Conservation (phyloP, 2,888 invertebrate genomes). For the Tetranychus piercei region DNA sequence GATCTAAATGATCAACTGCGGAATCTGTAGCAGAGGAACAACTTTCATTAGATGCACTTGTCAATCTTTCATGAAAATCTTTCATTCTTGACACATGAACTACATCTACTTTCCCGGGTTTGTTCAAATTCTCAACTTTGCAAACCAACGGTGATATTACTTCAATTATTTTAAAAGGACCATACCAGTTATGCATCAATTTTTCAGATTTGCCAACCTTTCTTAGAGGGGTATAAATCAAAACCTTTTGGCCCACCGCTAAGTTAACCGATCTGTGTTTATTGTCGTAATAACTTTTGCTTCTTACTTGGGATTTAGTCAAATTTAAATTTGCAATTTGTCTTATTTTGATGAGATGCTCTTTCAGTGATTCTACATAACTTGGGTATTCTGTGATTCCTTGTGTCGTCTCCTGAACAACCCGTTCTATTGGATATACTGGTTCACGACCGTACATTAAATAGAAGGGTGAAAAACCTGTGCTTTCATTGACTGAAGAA, state of each 20-base stretch:
- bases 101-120: too few relatives aligned
- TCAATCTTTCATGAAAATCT: too few relatives aligned
- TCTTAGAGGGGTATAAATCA: too few relatives aligned
- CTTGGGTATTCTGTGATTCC: neutral
- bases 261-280: neutral
- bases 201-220: constrained; percentile 13
- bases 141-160: too few relatives aligned
- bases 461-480: constrained; percentile 23
- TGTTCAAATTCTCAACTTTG: too few relatives aligned
- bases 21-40: too few relatives aligned
- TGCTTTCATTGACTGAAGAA: constrained; percentile 22
- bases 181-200: neutral
- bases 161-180: too few relatives aligned
- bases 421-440: constrained; percentile 21
- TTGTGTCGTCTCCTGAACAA: neutral
- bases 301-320: neutral
- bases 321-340: neutral
- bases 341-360: neutral
- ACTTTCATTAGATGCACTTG: too few relatives aligned
- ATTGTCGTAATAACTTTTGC: neutral
- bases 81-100: too few relatives aligned
- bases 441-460: constrained; percentile 25
- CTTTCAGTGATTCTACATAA: neutral
- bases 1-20: too few relatives aligned
- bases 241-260: neutral